Evolutionary conservation across 2,113 vertebrate genomes (phyloP), one percentile per base, ranked within the genome.

Genomic region (Pangasianodon gigas): DNA sequence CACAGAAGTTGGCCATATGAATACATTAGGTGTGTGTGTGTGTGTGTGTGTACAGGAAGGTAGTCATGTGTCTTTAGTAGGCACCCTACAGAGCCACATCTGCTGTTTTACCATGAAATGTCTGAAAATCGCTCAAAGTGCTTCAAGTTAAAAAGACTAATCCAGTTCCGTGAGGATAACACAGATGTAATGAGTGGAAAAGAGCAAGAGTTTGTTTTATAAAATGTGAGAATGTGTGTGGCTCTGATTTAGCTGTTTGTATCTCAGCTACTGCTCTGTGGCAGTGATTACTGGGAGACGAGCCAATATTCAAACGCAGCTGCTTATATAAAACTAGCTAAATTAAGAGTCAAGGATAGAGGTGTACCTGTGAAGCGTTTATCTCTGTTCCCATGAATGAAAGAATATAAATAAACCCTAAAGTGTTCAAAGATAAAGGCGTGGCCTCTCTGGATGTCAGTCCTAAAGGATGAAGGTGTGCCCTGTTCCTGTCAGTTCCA

Each of bases 41-140:
- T 87, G 74, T 86, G 11, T 62, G 32, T 79, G 32, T 85, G 48
- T 71, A 18, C 26, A 80, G 48, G 6, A 52, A 48, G 19, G 82
- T 58, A 85, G 58, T 52, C 41, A 44, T 71, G 89, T 85, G 62
- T 89, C 86, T 65, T 80, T 44, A 65, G 10, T 24, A 85, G 41
- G 83, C 32, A 74, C 65, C 84, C 74, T 41, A 26, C 82, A 29
- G 52, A 69, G 90, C 51, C 75, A 82, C 87, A 86, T 75, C 90
- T 91, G 90, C 48, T 82, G 24, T 37, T 82, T 21, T 81, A 65
- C 51, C 29, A 65, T 4, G 41, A 87, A n/a, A 80, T 46, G 26
- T n/a, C 48, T 48, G 52, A 1, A 69, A 86, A 51, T 71, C 52
- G 56, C 56, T 87, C 60, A 44, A 88, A 74, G 71, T 16, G 32